Conservation (phyloP, 2,113 vertebrate species). For the Microcebus murinus region DNA sequence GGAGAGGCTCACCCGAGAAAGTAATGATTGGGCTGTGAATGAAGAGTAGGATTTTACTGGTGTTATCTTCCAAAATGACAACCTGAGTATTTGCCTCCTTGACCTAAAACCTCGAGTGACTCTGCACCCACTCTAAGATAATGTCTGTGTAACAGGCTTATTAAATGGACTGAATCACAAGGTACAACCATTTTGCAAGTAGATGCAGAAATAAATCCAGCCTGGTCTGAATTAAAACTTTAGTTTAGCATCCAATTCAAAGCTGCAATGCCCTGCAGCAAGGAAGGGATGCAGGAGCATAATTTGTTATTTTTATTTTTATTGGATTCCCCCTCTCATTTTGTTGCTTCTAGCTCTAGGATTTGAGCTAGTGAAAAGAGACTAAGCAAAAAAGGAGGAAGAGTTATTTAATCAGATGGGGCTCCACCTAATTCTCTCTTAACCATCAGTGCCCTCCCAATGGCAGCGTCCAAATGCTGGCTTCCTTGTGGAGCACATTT, state of each 20-base stretch:
- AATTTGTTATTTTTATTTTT: neutral
- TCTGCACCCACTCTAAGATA: neutral
- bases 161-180: neutral
- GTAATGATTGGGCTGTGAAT: neutral
- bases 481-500: neutral
- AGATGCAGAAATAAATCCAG: neutral
- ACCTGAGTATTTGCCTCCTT: neutral
- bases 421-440: neutral
- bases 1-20: neutral
- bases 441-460: neutral
- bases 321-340: neutral
- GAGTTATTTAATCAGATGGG: neutral
- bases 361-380: neutral
- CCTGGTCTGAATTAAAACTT: neutral
- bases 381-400: neutral
- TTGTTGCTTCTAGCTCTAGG: neutral
- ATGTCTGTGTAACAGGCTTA: neutral
- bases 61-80: neutral
- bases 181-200: neutral
- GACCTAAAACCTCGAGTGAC: neutral
- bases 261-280: neutral
- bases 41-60: neutral
- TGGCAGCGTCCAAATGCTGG: neutral
- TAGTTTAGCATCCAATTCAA: neutral
- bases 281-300: accelerated